Evolutionary conservation across 2,888 invertebrate genomes (phyloP), one percentile per base, ranked within the genome.

Genomic region (Lithophane socia): DNA sequence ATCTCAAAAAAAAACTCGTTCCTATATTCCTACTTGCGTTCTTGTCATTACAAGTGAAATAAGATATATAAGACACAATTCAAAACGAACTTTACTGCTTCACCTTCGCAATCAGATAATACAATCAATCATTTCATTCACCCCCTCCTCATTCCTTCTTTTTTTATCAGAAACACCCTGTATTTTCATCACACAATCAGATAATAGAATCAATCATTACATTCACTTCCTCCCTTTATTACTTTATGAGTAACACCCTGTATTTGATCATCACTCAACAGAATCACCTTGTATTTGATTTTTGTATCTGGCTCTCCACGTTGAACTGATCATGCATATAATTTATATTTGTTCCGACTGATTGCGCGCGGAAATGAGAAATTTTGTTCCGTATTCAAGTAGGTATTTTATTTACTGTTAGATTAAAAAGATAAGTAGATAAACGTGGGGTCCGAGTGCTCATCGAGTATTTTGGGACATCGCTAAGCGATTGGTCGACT

Each of bases 301-400:
- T 75, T 64, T 75, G 60, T 70, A 61, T 49, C 42, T n/a, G 13
- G 16, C 29, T 49, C 42, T 64, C 21, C 21, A 37, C 24, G 12
- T 56, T 1, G 24, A 64, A 56, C 42, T 66, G 69, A 61, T 80
- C 80, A 82, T 49, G 82, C 80, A 75, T 70, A 49, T 61, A 75
- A 80, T 80, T 80, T 66, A 29, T 60, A 80, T 82, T 82, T 54
- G 82, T 75, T 75, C 56, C 76, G 4, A 2, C 7, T 75, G 69
- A 75, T 44, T 56, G 65, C 9, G 21, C 29, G 16, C 16, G 60
- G 29, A 80, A 80, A 80, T 80, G 82, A 82, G 82, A 61, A 75
- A 69, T 68, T 80, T 69, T 70, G 37, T 60, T 24, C 52, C 9
- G 21, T 63, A 18, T 1, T 12, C 24, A 3, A n/a, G 44, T 60